phyloP scores from a whole-genome alignment of 2,888 invertebrate genomes.

The Agrochola litura region DNA sequence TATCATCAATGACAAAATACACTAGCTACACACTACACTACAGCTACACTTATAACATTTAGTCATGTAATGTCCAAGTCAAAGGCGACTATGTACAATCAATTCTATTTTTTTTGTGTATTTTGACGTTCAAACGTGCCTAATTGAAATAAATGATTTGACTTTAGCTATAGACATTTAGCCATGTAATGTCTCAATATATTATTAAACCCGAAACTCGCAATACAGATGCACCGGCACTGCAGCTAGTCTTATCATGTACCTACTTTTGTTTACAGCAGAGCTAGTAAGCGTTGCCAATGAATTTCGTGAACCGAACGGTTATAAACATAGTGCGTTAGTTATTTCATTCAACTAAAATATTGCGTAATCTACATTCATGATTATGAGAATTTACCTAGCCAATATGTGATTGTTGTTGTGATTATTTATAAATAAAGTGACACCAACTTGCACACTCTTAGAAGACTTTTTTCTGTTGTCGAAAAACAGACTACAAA shows the following conservation, averaged over 20 bases:
- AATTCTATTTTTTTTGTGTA: too few relatives aligned
- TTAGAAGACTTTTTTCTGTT: not conserved
- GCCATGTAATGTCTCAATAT: not conserved
- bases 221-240: slow-evolving; percentile 41
- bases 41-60: too few relatives aligned
- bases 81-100: too few relatives aligned
- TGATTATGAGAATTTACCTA: not conserved
- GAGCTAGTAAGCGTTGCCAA: slow-evolving; percentile 36
- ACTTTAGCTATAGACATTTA: too few relatives aligned
- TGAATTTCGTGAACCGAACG: slow-evolving; percentile 29
- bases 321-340: not conserved
- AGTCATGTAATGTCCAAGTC: too few relatives aligned
- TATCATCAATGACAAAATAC: too few relatives aligned
- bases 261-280: slow-evolving; percentile 31
- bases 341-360: slow-evolving; percentile 17
- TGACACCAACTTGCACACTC: not conserved
- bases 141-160: too few relatives aligned
- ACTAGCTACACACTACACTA: too few relatives aligned
- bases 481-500: not conserved
- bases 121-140: too few relatives aligned
- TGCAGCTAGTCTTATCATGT: slow-evolving; percentile 30
- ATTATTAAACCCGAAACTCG: slow-evolving; percentile 35
- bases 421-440: not conserved
- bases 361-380: not conserved
- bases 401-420: not conserved